Percentiles rank a stretch among this genome's conserved stretches.
phyloP scores from a whole-genome alignment of 2,888 invertebrate species.

The Cartodere bifasciata region DNA sequence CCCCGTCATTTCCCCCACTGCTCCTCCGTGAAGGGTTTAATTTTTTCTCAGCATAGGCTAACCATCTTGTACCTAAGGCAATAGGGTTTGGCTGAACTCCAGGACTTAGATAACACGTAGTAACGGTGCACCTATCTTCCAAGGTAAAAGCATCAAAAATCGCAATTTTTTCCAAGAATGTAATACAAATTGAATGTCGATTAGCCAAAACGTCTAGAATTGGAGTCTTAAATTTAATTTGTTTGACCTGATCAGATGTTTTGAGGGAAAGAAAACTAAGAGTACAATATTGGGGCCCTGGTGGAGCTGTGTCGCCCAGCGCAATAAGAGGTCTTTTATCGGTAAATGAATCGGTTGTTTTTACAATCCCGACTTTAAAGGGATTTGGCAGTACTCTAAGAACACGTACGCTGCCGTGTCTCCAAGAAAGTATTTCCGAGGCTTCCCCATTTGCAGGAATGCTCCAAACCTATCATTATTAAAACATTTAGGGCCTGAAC shows the following conservation, averaged over 20 bases:
- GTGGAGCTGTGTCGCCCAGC: constrained; percentile 73
- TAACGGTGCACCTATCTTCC: constrained; percentile 76
- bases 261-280: constrained; percentile 75
- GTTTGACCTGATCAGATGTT: constrained; percentile 73
- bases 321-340: constrained; percentile 81
- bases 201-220: constrained; percentile 83
- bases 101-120: constrained; percentile 80
- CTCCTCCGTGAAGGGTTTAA: constrained; percentile 65
- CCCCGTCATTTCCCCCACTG: constrained; percentile 70
- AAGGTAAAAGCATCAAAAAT: constrained; percentile 82
- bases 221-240: constrained; percentile 84
- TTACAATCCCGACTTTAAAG: constrained; percentile 28
- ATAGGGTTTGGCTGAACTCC: constrained; percentile 72
- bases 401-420: constrained; percentile 76
- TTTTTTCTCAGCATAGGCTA: constrained; percentile 79
- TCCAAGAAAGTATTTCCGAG: constrained; percentile 86
- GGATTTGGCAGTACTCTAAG: constrained; percentile 79
- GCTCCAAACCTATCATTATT: constrained; percentile 58
- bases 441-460: constrained; percentile 85
- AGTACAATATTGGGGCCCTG: constrained; percentile 65
- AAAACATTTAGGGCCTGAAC: constrained; percentile 6
- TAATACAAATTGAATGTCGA: constrained; percentile 73
- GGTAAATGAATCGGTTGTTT: constrained; percentile 56
- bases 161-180: constrained; percentile 81
- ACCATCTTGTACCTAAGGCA: constrained; percentile 74